Evolutionary conservation across 2,797 vertebrate species (phyloP), one percentile per base, ranked within the genome.

Genomic region (Momotus momota): DNA sequence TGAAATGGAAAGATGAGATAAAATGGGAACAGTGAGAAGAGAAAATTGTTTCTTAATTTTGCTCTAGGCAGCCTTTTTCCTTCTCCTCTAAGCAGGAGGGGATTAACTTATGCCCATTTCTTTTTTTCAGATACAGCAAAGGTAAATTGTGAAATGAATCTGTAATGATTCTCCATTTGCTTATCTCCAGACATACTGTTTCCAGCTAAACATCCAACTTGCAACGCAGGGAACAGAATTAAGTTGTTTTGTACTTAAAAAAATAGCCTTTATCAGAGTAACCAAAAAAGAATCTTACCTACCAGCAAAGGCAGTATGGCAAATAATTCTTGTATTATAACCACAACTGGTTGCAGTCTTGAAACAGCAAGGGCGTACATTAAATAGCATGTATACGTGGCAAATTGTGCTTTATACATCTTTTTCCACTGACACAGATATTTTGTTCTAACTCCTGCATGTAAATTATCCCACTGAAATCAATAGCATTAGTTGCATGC

Each of bases 21-120:
- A 96, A 94, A 92, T 75, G 58, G 80, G 62, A 90, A 82, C 60
- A 78, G 60, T 82, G 38, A 85, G 87, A 64, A 79, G 65, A 94
- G 80, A 90, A 94, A 94, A 93, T 87, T 62, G 87, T 66, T 89
- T 74, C 79, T 91, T 93, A 90, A 81, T 92, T 89, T 95, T 77
- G 81, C 91, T 92, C n/a, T 65, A 70, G 67, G 91, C 81, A 57
- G 41, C 46, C 51, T 90, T 61, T 72, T 57, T 78, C 43, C 51
- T 92, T 84, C 38, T 83, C 14, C 46, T 60, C 46, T 71, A 88
- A 86, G 71, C 35, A 81, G 69, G 61, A 83, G 25, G 40, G 48
- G 54, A 81, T 85, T 89, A 94, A 85, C 83, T 64, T 70, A 23
- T 67, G 49, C 33, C 75, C 58, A 69, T 80, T 92, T 70, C 65